Percentiles rank a stretch among this genome's conserved stretches.
Conservation (phyloP, 2,888 invertebrate genomes). For the Nephrotoma guestfalica region DNA sequence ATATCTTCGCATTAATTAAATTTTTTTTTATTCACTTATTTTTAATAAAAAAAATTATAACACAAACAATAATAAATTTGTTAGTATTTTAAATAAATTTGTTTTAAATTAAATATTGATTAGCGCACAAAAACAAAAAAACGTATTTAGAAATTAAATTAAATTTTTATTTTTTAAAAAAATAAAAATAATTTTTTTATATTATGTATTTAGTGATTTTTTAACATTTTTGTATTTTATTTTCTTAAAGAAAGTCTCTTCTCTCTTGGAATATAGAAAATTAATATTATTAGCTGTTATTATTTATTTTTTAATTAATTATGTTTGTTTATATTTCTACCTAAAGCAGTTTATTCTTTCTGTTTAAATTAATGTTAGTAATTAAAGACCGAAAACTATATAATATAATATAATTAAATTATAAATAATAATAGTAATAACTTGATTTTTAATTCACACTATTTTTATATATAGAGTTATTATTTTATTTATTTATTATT, state of each 20-base stretch:
- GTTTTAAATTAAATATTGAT: neutral
- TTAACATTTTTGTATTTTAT: neutral
- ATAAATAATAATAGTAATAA: neutral
- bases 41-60: neutral
- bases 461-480: neutral
- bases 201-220: neutral
- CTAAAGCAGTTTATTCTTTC: neutral
- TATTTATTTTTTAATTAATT: neutral
- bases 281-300: slow-evolving; percentile 2
- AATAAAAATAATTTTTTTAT: neutral
- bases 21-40: neutral
- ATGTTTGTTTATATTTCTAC: neutral
- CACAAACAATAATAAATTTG: neutral
- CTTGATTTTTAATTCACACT: neutral
- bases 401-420: neutral
- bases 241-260: slow-evolving; percentile 10
- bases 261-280: slow-evolving; percentile 10
- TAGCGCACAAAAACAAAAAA: neutral
- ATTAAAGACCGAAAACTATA: neutral
- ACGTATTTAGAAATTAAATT: neutral
- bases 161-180: neutral
- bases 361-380: neutral
- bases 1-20: neutral
- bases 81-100: neutral
- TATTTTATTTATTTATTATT: neutral